Percentiles rank a stretch among this genome's conserved stretches.
phyloP scores from a whole-genome alignment of 2,797 vertebrate species.

The Gallinago solitaria region DNA sequence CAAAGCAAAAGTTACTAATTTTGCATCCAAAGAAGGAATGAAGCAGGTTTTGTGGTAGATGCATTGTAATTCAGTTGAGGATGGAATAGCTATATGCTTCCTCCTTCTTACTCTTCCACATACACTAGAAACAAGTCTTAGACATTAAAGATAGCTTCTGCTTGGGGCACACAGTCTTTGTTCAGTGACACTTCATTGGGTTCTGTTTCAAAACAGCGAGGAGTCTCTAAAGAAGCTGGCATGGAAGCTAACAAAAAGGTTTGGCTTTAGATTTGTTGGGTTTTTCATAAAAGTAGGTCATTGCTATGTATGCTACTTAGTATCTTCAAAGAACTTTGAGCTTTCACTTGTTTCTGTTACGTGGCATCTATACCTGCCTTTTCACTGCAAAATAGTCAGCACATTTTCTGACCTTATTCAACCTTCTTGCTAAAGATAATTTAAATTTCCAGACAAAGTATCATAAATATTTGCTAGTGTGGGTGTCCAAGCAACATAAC shows the following conservation, averaged over 20 bases:
- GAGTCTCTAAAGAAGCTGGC: not conserved
- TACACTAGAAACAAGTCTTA: not conserved
- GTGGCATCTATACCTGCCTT: not conserved
- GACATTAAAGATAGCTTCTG: not conserved
- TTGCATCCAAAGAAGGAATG: not conserved
- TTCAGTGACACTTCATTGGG: not conserved
- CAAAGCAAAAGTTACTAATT: not conserved
- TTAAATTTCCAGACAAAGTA: not conserved
- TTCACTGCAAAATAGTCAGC: not conserved
- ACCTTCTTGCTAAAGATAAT: not conserved
- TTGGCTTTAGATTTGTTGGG: not conserved
- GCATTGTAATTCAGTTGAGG: not conserved
- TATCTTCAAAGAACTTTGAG: not conserved
- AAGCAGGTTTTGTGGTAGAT: not conserved
- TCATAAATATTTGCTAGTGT: not conserved
- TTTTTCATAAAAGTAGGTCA: not conserved
- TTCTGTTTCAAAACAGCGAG: not conserved
- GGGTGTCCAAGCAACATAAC: slow-evolving; percentile 18
- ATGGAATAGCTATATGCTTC: not conserved
- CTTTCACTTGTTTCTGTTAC: not conserved
- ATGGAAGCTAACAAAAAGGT: not conserved
- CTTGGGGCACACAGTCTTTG: not conserved
- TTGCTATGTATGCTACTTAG: not conserved
- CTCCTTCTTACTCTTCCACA: not conserved
- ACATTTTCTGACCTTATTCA: not conserved